Evolutionary conservation across 2,797 vertebrate genomes (phyloP), one percentile per base, ranked within the genome.

Genomic region (Fringilla coelebs): DNA sequence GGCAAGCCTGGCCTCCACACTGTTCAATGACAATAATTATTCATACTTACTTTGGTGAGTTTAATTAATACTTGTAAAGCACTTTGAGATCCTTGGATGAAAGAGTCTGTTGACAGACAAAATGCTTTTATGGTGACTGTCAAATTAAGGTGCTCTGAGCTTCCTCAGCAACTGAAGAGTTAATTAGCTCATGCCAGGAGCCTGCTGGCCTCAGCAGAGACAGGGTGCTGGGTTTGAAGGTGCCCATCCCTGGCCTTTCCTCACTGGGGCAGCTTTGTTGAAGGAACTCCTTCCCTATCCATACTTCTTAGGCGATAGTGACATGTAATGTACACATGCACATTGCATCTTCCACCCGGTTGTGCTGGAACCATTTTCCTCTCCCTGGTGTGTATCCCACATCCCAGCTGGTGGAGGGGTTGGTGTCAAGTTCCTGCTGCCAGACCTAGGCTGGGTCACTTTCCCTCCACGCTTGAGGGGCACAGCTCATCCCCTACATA

Each of bases 21-120:
- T 84, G 71, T 73, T 88, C 95, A 89, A 52, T 90, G 84, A 65
- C 2, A 16, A 82, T 91, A 91, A 95, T 94, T 96, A 96, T 95
- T 93, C 79, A 45, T 89, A 78, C 51, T 85, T 88, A 88, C 82
- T 66, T 81, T 36, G 49, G 84, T 65, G 61, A 93, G 52, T 62
- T 93, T 97, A 96, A 96, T 96, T 96, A 96, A 91, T 96, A 86
- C 66, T 67, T 77, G 9, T 80, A 74, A 78, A 83, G 87, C 3
- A 5, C 85, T 94, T 93, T 94, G 83, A 93, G 83, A 88, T 91
- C 62, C 55, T 91, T 54, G 52, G 79, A 96, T 95, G 87, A 93
- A 96, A 96, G 94, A 70, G 48, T 73, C 16, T 95, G 89, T 93
- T 93, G 85, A 96, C 77, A 84, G 79, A 74, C 52, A 84, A 89